phyloP scores from a whole-genome alignment of 2,888 invertebrate genomes.

The Meiosimyza platycephala region DNA sequence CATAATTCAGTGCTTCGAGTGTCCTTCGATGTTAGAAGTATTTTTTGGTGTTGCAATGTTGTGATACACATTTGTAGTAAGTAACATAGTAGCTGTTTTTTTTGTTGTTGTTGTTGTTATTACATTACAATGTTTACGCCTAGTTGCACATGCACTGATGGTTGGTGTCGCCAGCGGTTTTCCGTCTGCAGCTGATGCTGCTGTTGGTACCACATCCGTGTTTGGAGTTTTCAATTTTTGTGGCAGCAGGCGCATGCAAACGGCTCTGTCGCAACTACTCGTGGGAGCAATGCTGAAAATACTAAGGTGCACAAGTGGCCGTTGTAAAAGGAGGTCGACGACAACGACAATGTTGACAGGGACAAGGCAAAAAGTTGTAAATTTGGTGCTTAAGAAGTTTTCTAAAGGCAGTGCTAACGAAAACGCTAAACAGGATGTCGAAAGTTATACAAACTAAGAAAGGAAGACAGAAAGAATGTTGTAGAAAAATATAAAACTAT shows the following conservation, averaged over 20 bases:
- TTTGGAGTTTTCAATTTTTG: constrained; percentile 23
- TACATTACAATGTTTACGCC: background rate
- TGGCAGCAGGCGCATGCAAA: background rate
- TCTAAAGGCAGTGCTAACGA: background rate
- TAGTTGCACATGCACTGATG: constrained; percentile 6
- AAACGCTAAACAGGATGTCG: constrained; percentile 17
- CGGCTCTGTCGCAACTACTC: too few relatives aligned
- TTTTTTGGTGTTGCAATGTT: constrained; percentile 50
- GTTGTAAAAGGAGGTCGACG: background rate
- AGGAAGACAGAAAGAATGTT: background rate
- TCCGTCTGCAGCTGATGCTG: constrained; percentile 6
- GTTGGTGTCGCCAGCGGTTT: constrained; percentile 17
- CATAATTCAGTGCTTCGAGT: constrained; percentile 17
- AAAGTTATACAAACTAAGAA: background rate
- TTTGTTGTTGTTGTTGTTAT: constrained; percentile 8
- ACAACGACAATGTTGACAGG: background rate
- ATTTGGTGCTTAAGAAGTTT: constrained; percentile 22
- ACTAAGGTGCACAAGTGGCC: background rate
- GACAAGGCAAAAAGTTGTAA: constrained; percentile 23
- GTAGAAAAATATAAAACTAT: too few relatives aligned
- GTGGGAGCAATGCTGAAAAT: too few relatives aligned
- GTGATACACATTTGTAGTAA: constrained; percentile 54
- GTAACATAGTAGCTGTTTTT: background rate
- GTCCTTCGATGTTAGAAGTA: constrained; percentile 27
- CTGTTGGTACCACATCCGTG: background rate